Conservation (phyloP, 2,113 vertebrate genomes). For the Pluvianellus socialis region DNA sequence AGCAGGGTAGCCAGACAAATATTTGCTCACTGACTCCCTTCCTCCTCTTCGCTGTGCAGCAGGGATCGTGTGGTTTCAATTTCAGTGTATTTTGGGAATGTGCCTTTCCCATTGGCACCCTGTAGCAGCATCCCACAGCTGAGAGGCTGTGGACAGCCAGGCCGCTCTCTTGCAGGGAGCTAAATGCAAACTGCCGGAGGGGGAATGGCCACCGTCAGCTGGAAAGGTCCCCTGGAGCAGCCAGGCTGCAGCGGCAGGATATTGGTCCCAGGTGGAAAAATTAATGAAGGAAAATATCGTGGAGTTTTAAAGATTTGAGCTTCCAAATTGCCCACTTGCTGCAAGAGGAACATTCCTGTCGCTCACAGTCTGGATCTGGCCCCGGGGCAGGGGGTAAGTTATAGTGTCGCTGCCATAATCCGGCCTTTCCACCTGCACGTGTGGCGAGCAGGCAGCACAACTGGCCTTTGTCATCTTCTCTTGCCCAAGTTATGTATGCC, state of each 20-base stretch:
- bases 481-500: background rate
- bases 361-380: background rate
- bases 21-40: slow-evolving; percentile 21
- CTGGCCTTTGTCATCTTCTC: background rate
- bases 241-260: background rate
- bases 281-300: background rate
- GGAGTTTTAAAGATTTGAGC: background rate
- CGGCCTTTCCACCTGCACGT: background rate
- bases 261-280: background rate
- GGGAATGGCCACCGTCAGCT: background rate
- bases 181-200: background rate
- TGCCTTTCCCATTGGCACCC: slow-evolving; percentile 10
- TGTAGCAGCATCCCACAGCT: background rate
- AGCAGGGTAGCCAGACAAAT: slow-evolving; percentile 16
- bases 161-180: background rate
- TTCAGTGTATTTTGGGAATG: slow-evolving; percentile 25
- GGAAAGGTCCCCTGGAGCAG: background rate
- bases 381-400: background rate
- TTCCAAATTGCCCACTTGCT: background rate
- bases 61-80: background rate
- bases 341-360: background rate
- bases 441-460: background rate
- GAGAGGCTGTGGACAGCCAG: background rate
- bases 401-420: background rate
- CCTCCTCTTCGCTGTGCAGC: background rate